Percentiles rank a stretch among this genome's conserved stretches.
These are phyloP conservation scores for Apamea anceps DNA, from an alignment of 2,888 invertebrate genomes.

Conservation along the genomic window DNA sequence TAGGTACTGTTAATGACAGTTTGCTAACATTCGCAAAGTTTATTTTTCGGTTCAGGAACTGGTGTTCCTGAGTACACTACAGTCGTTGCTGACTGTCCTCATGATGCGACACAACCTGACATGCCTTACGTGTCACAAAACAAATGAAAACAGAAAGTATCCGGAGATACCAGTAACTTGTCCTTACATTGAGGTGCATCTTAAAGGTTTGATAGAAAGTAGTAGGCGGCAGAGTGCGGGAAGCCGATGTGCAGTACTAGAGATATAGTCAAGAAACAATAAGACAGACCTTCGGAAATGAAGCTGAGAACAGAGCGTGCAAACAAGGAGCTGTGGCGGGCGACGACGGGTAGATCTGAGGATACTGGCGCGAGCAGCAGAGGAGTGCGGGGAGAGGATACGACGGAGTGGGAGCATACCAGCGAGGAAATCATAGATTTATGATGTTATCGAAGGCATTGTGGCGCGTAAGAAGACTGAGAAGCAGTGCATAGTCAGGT, in stretches of 20 bases:
- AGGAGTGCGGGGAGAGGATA: background rate
- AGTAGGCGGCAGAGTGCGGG: conserved; percentile 43
- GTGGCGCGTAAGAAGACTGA: background rate
- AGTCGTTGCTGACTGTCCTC: conserved; percentile 2
- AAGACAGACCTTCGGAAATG: conserved; percentile 13
- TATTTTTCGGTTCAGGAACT: too few relatives aligned
- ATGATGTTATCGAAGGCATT: background rate
- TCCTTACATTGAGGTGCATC: conserved; percentile 15
- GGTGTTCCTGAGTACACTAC: conserved; percentile 15
- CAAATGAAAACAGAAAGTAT: background rate
- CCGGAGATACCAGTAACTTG: background rate
- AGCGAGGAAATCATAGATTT: background rate
- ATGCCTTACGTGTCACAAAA: background rate
- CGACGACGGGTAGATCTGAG: background rate
- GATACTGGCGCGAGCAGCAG: background rate
- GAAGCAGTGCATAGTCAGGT: background rate
- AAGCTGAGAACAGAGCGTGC: conserved; percentile 54
- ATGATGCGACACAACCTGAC: background rate
- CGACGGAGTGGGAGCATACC: background rate
- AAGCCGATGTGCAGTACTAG: conserved; percentile 68
- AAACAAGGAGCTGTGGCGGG: conserved; percentile 2
- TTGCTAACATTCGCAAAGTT: too few relatives aligned
- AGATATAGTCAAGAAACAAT: conserved; percentile 13
- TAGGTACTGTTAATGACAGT: too few relatives aligned
- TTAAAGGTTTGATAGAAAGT: conserved; percentile 14